Evolutionary conservation across 2,113 vertebrate genomes (phyloP).

Genomic region (Coptodon bakossiorum): DNA sequence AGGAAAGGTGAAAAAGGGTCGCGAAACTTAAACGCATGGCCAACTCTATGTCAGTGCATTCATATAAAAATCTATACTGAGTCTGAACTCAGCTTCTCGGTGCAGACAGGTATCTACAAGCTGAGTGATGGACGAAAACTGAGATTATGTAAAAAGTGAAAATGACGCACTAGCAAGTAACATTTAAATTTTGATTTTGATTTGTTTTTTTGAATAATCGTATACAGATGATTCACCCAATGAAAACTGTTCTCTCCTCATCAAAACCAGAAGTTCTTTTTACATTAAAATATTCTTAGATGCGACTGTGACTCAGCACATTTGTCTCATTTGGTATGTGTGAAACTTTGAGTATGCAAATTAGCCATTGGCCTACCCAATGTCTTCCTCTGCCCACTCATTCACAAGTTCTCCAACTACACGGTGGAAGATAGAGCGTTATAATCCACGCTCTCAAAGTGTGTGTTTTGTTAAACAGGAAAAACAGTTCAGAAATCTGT

Average conservation of each 20-base stretch:
- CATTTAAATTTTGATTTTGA: background rate
- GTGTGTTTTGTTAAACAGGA: background rate
- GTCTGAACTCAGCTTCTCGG: background rate
- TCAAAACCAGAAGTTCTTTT: background rate
- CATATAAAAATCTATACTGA: background rate
- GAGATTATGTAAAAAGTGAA: background rate
- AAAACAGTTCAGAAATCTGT: background rate
- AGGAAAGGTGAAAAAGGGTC: constrained; percentile 42
- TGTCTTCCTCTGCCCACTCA: background rate
- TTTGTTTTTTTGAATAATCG: background rate
- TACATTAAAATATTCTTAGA: background rate
- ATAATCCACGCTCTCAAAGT: background rate
- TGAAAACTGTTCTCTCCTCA: background rate
- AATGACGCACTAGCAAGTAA: background rate
- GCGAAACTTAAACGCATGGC: constrained; percentile 33
- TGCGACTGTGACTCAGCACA: background rate
- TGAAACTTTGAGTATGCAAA: background rate
- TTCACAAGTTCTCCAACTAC: background rate
- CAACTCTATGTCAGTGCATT: constrained; percentile 18
- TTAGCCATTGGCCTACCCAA: background rate
- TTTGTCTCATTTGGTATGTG: background rate
- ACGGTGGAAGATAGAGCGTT: background rate
- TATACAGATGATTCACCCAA: background rate
- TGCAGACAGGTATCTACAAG: background rate
- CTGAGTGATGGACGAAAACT: constrained; percentile 4